A percentile compares a stretch with the other conserved stretches of the same genome.
These are phyloP conservation scores for Turritopsis rubra DNA, from an alignment of 30 jellyfish, hydroid and myxozoan genomes.

Conservation along the genomic window DNA sequence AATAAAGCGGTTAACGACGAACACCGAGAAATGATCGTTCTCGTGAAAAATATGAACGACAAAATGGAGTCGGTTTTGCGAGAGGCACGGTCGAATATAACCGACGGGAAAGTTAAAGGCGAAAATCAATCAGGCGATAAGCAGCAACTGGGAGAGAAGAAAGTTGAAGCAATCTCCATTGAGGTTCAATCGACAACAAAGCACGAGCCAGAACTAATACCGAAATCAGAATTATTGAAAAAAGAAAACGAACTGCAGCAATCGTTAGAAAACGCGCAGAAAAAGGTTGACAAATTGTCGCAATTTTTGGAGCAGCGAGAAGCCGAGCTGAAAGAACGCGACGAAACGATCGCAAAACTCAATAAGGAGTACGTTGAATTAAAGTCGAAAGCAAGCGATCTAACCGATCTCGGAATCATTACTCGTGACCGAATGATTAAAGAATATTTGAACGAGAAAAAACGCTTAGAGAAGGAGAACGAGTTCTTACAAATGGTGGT, in stretches of 20 bases:
- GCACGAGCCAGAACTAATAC: conserved; percentile 1
- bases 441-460: conserved; percentile 8
- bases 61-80: conserved; percentile 31
- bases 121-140: neutral
- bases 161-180: neutral
- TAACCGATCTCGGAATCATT: neutral
- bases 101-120: neutral
- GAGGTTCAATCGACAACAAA: neutral
- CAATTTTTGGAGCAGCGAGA: conserved; percentile 60
- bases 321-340: conserved; percentile 40
- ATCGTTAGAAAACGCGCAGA: conserved; percentile 9
- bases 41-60: conserved; percentile 30
- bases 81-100: conserved; percentile 21
- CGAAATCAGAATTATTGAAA: conserved; percentile 12
- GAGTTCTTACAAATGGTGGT: conserved; percentile 62
- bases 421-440: conserved; percentile 35
- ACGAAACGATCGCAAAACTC: conserved; percentile 13
- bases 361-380: conserved; percentile 1
- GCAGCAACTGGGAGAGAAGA: neutral
- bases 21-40: conserved; percentile 41
- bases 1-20: conserved; percentile 47
- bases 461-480: conserved; percentile 67
- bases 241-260: conserved; percentile 14
- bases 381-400: neutral
- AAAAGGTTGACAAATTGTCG: conserved; percentile 11